Conservation (phyloP, 2,888 invertebrate genomes). For the Andrena bicolor region DNA sequence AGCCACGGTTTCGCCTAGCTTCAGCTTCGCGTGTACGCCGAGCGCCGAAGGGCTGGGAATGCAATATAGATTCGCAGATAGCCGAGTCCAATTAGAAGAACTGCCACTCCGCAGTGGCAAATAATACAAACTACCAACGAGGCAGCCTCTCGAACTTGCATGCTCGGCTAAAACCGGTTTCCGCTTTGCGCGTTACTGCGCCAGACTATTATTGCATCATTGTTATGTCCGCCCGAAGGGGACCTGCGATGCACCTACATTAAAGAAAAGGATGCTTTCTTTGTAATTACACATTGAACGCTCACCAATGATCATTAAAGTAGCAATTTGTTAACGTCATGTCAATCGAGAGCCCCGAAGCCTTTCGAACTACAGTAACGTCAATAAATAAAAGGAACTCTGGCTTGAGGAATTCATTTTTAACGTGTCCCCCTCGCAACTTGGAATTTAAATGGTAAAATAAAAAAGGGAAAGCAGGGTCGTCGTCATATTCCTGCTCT, state of each 20-base stretch:
- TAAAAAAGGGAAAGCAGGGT: neutral
- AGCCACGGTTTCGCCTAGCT: slow-evolving; percentile 43
- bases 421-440: no score
- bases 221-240: slow-evolving; percentile 58
- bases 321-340: slow-evolving; percentile 46
- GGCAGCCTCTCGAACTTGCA: slow-evolving; percentile 59
- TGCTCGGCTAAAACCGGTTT: slow-evolving; percentile 62
- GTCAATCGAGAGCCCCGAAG: slow-evolving; percentile 10
- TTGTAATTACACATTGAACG: slow-evolving; percentile 38
- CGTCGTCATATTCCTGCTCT: neutral
- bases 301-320: slow-evolving; percentile 36
- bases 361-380: neutral
- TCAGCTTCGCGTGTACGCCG: slow-evolving; percentile 27
- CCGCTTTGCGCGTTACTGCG: slow-evolving; percentile 53
- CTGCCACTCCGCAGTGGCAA: slow-evolving; percentile 70
- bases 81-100: slow-evolving; percentile 79
- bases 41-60: slow-evolving; percentile 63
- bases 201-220: slow-evolving; percentile 61
- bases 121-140: slow-evolving; percentile 66
- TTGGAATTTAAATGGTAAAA: neutral
- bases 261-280: slow-evolving; percentile 40
- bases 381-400: slow-evolving; percentile 12
- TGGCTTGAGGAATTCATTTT: slow-evolving; percentile 11
- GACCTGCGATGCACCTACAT: slow-evolving; percentile 11
- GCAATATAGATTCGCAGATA: slow-evolving; percentile 79